Evolutionary conservation across 2,888 invertebrate species (phyloP).

Genomic region (Dastarcus helophoroides): DNA sequence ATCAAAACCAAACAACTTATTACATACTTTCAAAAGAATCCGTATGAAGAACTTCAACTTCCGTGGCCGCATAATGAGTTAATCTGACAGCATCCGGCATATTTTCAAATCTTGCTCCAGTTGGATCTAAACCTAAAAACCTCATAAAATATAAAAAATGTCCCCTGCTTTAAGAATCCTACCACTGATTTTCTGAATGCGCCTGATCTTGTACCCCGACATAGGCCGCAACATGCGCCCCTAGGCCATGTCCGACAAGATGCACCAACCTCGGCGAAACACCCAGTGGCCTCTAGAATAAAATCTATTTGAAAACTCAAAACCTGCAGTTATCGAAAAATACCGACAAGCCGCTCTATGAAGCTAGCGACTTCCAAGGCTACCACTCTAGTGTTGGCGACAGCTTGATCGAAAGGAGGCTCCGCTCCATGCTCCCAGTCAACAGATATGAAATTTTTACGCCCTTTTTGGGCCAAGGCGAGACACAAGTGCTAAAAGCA

Average conservation of each 20-base stretch:
- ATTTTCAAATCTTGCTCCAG: conserved; percentile 44
- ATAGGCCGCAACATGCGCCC: conserved; percentile 43
- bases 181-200: no score
- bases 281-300: conserved; percentile 13
- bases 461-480: conserved; percentile 14
- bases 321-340: no score
- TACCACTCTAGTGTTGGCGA: conserved; percentile 46
- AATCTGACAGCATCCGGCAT: conserved; percentile 42
- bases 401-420: conserved; percentile 44
- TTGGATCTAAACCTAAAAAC: conserved; percentile 44
- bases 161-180: no score
- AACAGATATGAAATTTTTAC: conserved; percentile 38
- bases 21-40: conserved; percentile 33
- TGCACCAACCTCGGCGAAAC: conserved; percentile 29
- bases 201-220: no score
- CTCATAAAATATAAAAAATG: conserved; percentile 2
- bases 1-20: not conserved
- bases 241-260: conserved; percentile 41
- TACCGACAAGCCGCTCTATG: no score
- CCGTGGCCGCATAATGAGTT: conserved; percentile 42
- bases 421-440: conserved; percentile 43
- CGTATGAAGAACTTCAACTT: conserved; percentile 49
- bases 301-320: not conserved
- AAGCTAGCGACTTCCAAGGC: conserved; percentile 39
- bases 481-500: conserved; percentile 22